These are phyloP conservation scores for Saccopteryx bilineata DNA, from an alignment of 2,113 vertebrate species.

Conservation along the genomic window DNA sequence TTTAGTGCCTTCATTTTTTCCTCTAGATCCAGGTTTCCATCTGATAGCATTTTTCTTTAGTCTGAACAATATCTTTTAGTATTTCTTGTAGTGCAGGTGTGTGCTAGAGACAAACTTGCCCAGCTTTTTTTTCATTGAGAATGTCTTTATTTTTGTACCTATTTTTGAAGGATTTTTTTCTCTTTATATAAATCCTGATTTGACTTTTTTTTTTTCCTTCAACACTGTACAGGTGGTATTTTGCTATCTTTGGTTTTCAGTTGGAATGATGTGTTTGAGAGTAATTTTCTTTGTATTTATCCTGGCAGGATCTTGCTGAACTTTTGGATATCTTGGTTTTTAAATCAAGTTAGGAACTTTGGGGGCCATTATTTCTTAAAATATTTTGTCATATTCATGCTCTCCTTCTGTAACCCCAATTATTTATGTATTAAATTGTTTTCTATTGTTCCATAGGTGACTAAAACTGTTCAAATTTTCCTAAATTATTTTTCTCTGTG, in stretches of 20 bases:
- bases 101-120: not conserved
- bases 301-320: not conserved
- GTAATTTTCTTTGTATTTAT: not conserved
- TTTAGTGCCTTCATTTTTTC: not conserved
- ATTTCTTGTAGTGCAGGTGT: not conserved
- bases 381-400: not conserved
- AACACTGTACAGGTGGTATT: not conserved
- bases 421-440: not conserved
- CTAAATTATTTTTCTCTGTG: not conserved
- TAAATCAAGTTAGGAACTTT: not conserved
- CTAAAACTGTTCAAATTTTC: not conserved
- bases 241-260: conserved; percentile 18
- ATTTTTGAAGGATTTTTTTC: not conserved
- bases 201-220: not conserved
- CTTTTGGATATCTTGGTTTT: not conserved
- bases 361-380: not conserved
- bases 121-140: not conserved
- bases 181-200: not conserved
- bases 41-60: conserved; percentile 9
- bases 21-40: not conserved
- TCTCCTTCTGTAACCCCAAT: not conserved
- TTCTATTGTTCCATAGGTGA: not conserved
- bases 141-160: conserved; percentile 35
- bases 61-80: not conserved
- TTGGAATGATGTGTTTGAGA: not conserved